Conservation (phyloP, 2,797 vertebrate species). For the Eulemur albifrons region DNA sequence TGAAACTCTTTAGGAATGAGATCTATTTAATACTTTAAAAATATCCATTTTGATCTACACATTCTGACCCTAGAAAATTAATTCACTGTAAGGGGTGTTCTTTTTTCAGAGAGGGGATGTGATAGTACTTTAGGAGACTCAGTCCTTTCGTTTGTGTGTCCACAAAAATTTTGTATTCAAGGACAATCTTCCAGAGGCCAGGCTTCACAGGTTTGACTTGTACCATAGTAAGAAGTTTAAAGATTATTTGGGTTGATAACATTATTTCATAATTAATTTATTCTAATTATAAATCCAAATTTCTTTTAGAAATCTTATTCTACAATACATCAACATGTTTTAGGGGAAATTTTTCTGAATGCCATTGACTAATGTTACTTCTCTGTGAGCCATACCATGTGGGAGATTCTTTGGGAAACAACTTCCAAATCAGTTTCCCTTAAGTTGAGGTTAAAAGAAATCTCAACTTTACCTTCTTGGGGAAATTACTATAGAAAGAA, state of each 20-base stretch:
- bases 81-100: neutral
- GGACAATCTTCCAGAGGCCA: neutral
- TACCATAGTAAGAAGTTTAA: neutral
- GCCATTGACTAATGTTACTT: slow-evolving; percentile 35
- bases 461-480: slow-evolving; percentile 50
- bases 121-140: neutral
- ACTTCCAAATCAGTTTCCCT: neutral
- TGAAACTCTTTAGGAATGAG: neutral
- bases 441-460: slow-evolving; percentile 40
- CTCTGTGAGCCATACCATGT: slow-evolving; percentile 33
- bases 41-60: neutral
- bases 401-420: slow-evolving; percentile 13
- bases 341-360: neutral
- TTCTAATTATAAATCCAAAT: slow-evolving; percentile 37
- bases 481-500: slow-evolving; percentile 15
- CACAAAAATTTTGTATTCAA: neutral
- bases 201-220: neutral
- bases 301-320: slow-evolving; percentile 21
- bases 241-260: neutral
- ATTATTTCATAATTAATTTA: slow-evolving; percentile 7
- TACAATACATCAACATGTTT: slow-evolving; percentile 17
- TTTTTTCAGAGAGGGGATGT: neutral
- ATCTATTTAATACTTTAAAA: neutral
- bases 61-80: neutral
- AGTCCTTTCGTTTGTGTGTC: neutral